Evolutionary conservation across 1,140 invertebrate genomes (phyloP).

Genomic region (Sinonovacula constricta): DNA sequence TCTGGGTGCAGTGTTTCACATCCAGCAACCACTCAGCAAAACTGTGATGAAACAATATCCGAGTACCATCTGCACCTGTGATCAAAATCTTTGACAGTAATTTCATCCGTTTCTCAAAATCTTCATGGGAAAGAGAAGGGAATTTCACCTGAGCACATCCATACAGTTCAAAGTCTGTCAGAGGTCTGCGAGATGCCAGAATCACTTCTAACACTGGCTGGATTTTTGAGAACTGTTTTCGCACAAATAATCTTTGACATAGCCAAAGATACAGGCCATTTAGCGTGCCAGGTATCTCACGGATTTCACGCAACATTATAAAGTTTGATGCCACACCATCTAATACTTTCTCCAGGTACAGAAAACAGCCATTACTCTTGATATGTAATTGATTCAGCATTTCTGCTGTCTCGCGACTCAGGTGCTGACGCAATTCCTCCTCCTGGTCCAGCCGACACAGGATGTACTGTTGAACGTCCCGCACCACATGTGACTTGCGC

Average conservation of each 20-base stretch:
- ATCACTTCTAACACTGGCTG: constrained; percentile 91
- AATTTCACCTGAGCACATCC: constrained; percentile 89
- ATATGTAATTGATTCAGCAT: constrained; percentile 97
- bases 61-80: constrained; percentile 80
- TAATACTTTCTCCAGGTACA: constrained; percentile 91
- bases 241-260: constrained; percentile 90
- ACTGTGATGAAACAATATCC: constrained; percentile 89
- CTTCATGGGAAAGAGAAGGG: constrained; percentile 87
- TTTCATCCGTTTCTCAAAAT: constrained; percentile 90
- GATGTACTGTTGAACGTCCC: constrained; percentile 97
- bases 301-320: constrained; percentile 89
- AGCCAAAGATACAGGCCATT: constrained; percentile 97
- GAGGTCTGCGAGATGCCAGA: constrained; percentile 90
- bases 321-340: constrained; percentile 96
- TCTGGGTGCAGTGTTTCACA: constrained; percentile 97
- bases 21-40: constrained; percentile 97
- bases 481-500: constrained; percentile 88
- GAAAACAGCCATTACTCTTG: constrained; percentile 96
- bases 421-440: constrained; percentile 86
- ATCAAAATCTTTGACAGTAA: constrained; percentile 85
- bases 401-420: constrained; percentile 92
- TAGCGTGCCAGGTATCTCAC: constrained; percentile 95
- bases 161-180: constrained; percentile 88
- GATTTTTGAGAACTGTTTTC: constrained; percentile 87
- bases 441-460: constrained; percentile 88